These are phyloP conservation scores for Euura saliciscinereae DNA, from an alignment of 1,140 invertebrate genomes.

Conservation along the genomic window DNA sequence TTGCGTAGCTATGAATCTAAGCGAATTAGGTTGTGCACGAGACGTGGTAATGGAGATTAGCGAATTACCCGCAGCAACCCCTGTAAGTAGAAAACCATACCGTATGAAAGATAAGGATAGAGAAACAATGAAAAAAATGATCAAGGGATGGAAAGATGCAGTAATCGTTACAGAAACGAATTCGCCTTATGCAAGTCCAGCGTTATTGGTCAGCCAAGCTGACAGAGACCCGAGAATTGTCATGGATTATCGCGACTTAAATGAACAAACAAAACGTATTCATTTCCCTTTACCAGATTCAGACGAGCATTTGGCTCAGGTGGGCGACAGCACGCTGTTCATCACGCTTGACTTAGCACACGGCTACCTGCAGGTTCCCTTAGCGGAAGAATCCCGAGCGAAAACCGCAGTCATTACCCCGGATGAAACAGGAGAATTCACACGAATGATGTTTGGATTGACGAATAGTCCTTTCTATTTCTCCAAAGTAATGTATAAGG, in stretches of 20 bases:
- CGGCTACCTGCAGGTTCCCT: no score
- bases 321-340: neutral
- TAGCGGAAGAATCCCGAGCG: no score
- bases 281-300: constrained; percentile 36
- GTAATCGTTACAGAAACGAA: constrained; percentile 26
- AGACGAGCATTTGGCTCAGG: constrained; percentile 28
- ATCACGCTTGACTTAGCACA: no score
- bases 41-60: constrained; percentile 9
- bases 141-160: constrained; percentile 39
- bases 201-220: constrained; percentile 28
- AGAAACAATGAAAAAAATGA: constrained; percentile 36
- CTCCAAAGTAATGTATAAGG: constrained; percentile 14
- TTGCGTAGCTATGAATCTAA: neutral
- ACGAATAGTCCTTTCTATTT: constrained; percentile 26
- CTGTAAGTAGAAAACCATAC: constrained; percentile 34
- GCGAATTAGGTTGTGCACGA: neutral
- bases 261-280: constrained; percentile 36
- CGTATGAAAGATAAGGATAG: constrained; percentile 31
- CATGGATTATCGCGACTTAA: no score
- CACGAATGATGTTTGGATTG: no score
- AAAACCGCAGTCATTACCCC: constrained; percentile 49
- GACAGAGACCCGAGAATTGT: constrained; percentile 39
- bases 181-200: constrained; percentile 32
- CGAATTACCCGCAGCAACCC: constrained; percentile 33
- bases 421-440: no score